A percentile compares a stretch with the other conserved stretches of the same genome.
phyloP scores from a whole-genome alignment of 2,888 invertebrate species.

The Ecliptopera silaceata region DNA sequence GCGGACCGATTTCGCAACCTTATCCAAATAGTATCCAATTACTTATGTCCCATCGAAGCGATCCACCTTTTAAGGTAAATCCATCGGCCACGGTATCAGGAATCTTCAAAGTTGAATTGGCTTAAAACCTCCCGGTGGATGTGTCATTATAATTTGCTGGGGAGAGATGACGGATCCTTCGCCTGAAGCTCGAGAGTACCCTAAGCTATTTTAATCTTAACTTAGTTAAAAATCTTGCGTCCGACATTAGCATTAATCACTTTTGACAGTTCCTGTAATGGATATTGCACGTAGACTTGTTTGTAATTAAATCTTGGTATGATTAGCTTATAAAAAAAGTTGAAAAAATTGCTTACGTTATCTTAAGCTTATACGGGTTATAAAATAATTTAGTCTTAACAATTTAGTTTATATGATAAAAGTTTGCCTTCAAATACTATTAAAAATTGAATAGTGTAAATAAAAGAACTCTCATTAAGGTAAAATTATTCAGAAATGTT shows the following conservation, averaged over 20 bases:
- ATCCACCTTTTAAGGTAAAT: conserved; percentile 50
- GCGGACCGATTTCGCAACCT: conserved; percentile 6
- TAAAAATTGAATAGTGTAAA: too few species aligned
- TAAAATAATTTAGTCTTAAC: too few species aligned
- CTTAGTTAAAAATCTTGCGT: conserved; percentile 82
- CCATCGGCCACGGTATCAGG: conserved; percentile 59
- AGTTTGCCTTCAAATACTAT: too few species aligned
- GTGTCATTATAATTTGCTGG: conserved; percentile 80
- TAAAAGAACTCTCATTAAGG: too few species aligned
- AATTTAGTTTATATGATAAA: too few species aligned
- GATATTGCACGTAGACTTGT: conserved; percentile 51
- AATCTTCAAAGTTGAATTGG: conserved; percentile 74
- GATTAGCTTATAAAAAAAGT: conserved; percentile 18
- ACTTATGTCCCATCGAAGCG: conserved; percentile 28
- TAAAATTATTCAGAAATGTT: too few species aligned
- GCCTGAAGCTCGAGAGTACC: conserved; percentile 73
- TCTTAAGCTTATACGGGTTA: too few species aligned
- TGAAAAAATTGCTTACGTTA: not conserved
- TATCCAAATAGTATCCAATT: conserved; percentile 23
- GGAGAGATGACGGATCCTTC: conserved; percentile 79
- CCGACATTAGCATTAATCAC: conserved; percentile 80
- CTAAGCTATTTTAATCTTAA: conserved; percentile 83
- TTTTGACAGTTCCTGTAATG: conserved; percentile 77
- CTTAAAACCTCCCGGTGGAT: conserved; percentile 78
- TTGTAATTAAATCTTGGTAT: conserved; percentile 30